phyloP scores from a whole-genome alignment of 1,140 invertebrate genomes.

The Ctenoplectra terminalis region DNA sequence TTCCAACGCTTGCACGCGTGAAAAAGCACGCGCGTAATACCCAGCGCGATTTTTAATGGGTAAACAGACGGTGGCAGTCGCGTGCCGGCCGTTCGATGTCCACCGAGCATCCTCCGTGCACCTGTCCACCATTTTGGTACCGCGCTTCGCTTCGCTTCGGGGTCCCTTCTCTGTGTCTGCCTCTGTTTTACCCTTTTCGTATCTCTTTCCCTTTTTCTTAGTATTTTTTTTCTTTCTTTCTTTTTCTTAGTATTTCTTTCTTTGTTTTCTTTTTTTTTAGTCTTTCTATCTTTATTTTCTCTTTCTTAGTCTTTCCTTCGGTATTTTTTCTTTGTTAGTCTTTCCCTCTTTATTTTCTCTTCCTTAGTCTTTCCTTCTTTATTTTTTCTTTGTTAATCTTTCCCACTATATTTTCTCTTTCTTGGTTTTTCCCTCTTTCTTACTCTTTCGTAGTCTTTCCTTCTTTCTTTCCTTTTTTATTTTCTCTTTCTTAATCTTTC shows the following conservation, averaged over 20 bases:
- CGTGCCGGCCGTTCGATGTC: constrained; percentile 44
- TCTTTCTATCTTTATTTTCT: too few species aligned
- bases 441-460: neutral
- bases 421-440: neutral
- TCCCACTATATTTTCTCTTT: too few species aligned
- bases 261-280: neutral
- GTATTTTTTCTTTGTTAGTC: accelerated
- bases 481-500: neutral
- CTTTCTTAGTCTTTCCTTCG: too few species aligned
- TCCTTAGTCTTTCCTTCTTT: neutral
- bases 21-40: constrained; percentile 38
- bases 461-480: neutral
- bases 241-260: neutral
- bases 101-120: constrained; percentile 43
- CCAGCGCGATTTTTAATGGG: constrained; percentile 51
- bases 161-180: constrained; percentile 16
- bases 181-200: neutral
- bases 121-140: constrained; percentile 71
- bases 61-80: constrained; percentile 50
- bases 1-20: constrained; percentile 38
- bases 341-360: neutral
- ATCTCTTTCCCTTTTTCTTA: neutral
- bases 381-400: neutral
- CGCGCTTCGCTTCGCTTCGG: constrained; percentile 12
- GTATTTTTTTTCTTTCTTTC: neutral